Evolutionary conservation across 2,888 invertebrate species (phyloP).

Genomic region (Conomelus anceps): DNA sequence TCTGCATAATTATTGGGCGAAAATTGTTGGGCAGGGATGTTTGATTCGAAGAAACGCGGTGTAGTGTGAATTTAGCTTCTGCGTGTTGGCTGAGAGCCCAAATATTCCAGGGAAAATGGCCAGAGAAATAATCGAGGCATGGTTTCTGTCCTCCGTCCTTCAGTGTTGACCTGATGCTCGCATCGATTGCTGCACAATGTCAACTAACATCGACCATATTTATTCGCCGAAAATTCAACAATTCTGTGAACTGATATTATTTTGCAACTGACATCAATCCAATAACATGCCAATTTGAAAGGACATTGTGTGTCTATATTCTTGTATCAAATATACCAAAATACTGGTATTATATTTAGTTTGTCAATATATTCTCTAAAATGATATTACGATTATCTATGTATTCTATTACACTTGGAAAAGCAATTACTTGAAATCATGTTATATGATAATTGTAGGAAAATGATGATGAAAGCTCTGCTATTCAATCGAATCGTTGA

Average conservation of each 20-base stretch:
- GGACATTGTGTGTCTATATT: neutral
- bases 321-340: too few relatives aligned
- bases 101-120: too few relatives aligned
- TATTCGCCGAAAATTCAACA: neutral
- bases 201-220: neutral
- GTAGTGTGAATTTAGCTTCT: neutral
- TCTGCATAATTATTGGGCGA: neutral
- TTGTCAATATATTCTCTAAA: too few relatives aligned
- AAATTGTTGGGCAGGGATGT: neutral
- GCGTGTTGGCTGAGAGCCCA: neutral
- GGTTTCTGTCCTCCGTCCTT: neutral
- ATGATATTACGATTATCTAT: too few relatives aligned
- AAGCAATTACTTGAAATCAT: too few relatives aligned
- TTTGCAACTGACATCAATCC: neutral
- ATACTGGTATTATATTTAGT: too few relatives aligned
- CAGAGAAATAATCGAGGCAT: neutral
- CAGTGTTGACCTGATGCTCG: neutral
- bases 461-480: too few relatives aligned
- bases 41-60: neutral
- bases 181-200: neutral
- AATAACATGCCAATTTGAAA: neutral
- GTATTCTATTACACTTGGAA: too few relatives aligned
- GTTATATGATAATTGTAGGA: too few relatives aligned
- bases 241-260: neutral
- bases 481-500: too few relatives aligned